Base-by-base conservation (phyloP, 2,888 invertebrate species). In the Philereme vetulata region DNA sequence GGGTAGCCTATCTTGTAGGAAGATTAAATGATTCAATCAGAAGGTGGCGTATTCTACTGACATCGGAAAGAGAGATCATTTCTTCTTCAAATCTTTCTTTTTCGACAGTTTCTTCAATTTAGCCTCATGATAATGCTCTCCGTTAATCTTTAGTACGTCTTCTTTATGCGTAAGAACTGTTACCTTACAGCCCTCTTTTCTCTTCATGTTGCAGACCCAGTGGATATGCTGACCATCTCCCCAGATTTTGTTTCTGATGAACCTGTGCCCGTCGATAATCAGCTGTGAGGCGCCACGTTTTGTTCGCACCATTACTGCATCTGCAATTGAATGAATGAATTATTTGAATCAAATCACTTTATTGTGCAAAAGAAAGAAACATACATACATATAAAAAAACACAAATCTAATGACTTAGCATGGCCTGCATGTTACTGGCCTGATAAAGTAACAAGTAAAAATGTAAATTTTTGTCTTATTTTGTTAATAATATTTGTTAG, bases 231-330 rank as follows among this genome's bases (percentile, higher is more conserved):
- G 54, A 4, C 74, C 74, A 4, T 64, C 62, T 0, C 59, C 58
- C 74, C 74, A 72, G 5, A 57, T 50, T 49, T 72, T 75, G 56
- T 75, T 75, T 48, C 66, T 66, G 10, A 70, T 56, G 52, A 68
- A 77, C 5, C 62, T 52, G 49, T 65, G 49, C 0, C 69, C 68
- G 10, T 72, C 70, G 5, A 76, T 52, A 4, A 73, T n/a, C 6
- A 76, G 69, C 47, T 72, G 74, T 11, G 67, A 59, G 10, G 69
- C 64, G 5, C 77, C 75, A 0, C 74, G 71, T 33, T 57, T 44
- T 4, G 76, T 78, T 1, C 67, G 60, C 7, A 78, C 36, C 34
- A 80, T 64, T 1, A 75, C 0, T 1, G 72, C 76, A 21, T 72
- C 75, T 74, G 66, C 34, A 68, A 74, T 56, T 10, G 9, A 47